Base-by-base conservation (phyloP, 2,797 vertebrate species). In the Platyrinchus mystaceus region DNA sequence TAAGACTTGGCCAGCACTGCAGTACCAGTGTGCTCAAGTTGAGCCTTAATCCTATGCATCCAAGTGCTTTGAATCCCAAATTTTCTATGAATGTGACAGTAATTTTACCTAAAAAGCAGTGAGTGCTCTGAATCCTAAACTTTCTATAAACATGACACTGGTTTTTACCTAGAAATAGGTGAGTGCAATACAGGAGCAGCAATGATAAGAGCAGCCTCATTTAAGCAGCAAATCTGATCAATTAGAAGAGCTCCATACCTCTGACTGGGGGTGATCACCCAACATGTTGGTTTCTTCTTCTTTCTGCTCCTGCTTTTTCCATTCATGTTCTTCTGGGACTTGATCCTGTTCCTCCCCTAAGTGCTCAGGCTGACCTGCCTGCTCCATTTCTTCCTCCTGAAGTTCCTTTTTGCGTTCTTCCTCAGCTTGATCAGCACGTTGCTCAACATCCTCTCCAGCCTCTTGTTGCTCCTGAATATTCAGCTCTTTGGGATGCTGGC, bases 331-430 rank as follows among this genome's bases (percentile, higher is more conserved):
- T 46, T 97, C 98, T 6, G 97, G 98, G 0, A 68, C 95, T 8
- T 98, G 99, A 67, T 99, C 99, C 0, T 98, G 98, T 3, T 99
- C 99, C 78, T 99, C 99, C 84, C 98, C 98, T 47, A 99, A 97
- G 58, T 81, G 98, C 89, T 99, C 98, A 9, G 99, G 98, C 96
- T 98, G 98, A 49, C 99, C 99, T 2, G 98, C 99, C 96, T 99
- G 99, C 84, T 99, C 99, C 99, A 99, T 99, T 67, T 98, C 99
- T 92, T 99, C 99, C 96, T 99, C 99, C 2, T 98, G 99, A 55
- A 99, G 98, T 94, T 99, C 99, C 93, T 98, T 98, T 55, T 97
- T 98, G 91, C 96, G 98, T 23, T 98, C 98, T 22, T 98, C 98
- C 55, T 98, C 98, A 64, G 88, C 96, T 56, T 94, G 94, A 55